Conservation (phyloP, 1,140 invertebrate genomes). For the Brachionus rubens region DNA sequence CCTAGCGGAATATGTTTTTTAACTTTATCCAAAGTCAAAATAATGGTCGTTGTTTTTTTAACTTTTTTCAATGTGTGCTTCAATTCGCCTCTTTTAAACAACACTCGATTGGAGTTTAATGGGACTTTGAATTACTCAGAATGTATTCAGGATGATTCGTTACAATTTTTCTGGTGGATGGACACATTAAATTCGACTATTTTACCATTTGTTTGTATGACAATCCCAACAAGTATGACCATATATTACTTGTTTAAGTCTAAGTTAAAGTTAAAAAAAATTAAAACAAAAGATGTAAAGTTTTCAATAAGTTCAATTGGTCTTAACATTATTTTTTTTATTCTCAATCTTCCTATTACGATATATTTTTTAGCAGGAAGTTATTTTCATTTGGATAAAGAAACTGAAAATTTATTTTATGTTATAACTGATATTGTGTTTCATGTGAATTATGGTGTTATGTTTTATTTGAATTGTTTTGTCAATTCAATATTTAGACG, state of each 20-base stretch:
- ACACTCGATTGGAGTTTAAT: slow-evolving; percentile 8
- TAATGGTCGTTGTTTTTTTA: background rate
- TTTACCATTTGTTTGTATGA: background rate
- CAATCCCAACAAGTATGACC: background rate
- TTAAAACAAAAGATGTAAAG: slow-evolving; percentile 1
- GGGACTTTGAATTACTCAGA: background rate
- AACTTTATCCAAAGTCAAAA: background rate
- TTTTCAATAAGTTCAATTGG: background rate
- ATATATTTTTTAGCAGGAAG: background rate
- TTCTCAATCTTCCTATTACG: background rate
- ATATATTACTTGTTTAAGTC: background rate
- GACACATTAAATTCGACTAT: background rate
- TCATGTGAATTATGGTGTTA: slow-evolving; percentile 8
- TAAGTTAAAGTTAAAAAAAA: background rate
- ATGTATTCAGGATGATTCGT: background rate
- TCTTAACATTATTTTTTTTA: background rate
- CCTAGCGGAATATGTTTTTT: background rate
- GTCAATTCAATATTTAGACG: background rate
- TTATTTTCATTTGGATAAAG: background rate
- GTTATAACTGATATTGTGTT: background rate
- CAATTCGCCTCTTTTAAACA: slow-evolving; percentile 2
- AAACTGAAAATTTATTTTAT: background rate
- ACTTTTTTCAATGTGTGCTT: background rate
- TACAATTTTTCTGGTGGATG: slow-evolving; percentile 14
- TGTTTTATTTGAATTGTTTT: slow-evolving; percentile 13